Evolutionary conservation across 2,113 vertebrate genomes (phyloP).

Genomic region (Archilochus colubris): DNA sequence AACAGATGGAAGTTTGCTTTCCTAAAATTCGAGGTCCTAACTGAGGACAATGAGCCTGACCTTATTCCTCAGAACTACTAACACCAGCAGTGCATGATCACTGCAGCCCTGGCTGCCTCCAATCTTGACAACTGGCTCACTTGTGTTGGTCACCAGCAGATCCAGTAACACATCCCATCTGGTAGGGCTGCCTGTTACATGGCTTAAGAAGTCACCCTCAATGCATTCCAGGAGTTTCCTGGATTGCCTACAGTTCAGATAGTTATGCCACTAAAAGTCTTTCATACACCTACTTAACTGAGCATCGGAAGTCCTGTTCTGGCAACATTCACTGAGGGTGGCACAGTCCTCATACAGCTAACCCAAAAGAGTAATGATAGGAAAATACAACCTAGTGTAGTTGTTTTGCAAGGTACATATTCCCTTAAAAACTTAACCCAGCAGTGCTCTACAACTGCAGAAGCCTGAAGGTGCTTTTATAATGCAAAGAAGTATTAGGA

Average conservation of each 20-base stretch:
- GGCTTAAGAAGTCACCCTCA: background rate
- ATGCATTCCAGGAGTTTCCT: background rate
- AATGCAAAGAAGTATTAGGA: background rate
- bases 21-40: background rate
- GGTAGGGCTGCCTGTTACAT: background rate
- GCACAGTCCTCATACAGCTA: background rate
- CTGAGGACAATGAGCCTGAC: background rate
- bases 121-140: background rate
- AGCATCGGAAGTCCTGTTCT: background rate
- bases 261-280: background rate
- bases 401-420: background rate
- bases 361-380: background rate
- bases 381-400: background rate
- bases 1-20: background rate
- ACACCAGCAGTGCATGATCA: background rate
- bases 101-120: background rate
- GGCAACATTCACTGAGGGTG: background rate
- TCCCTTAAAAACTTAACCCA: background rate
- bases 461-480: background rate
- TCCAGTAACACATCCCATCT: background rate
- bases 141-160: background rate
- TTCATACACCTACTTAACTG: background rate
- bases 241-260: background rate
- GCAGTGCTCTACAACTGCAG: background rate
- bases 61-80: background rate